phyloP scores from a whole-genome alignment of 2,888 invertebrate genomes.

The Synanthedon tipuliformis region DNA sequence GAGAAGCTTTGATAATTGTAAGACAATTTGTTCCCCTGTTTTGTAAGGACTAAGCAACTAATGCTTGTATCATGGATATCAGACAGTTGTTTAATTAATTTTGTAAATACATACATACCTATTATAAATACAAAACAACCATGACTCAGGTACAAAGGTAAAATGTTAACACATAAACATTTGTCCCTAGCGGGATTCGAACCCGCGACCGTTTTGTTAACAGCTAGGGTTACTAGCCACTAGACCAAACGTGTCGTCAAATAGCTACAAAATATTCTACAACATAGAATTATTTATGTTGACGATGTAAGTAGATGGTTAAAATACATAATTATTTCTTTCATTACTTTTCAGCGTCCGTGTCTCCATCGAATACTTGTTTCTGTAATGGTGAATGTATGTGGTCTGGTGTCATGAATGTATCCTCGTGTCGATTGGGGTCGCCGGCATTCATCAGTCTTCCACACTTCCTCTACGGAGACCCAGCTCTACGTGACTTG shows the following conservation, averaged over 20 bases:
- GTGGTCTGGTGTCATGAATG: constrained; percentile 80
- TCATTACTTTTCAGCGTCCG: constrained; percentile 55
- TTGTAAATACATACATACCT: no score
- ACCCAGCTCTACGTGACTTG: constrained; percentile 72
- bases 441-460: constrained; percentile 87
- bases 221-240: no score
- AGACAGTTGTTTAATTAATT: no score
- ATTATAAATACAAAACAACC: no score
- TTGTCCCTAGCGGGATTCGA: no score
- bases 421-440: constrained; percentile 82
- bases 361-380: constrained; percentile 73
- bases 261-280: no score
- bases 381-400: constrained; percentile 80
- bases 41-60: no score
- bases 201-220: no score
- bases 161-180: no score
- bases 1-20: constrained; percentile 77
- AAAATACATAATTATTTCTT: neutral
- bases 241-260: no score
- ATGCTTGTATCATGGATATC: no score
- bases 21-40: constrained; percentile 10
- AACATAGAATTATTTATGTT: neutral
- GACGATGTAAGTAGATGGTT: neutral
- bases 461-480: constrained; percentile 86
- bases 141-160: no score